Percentiles rank a stretch among this genome's conserved stretches.
Conservation (phyloP, 2,888 invertebrate genomes). For the Drosophila algonquin region DNA sequence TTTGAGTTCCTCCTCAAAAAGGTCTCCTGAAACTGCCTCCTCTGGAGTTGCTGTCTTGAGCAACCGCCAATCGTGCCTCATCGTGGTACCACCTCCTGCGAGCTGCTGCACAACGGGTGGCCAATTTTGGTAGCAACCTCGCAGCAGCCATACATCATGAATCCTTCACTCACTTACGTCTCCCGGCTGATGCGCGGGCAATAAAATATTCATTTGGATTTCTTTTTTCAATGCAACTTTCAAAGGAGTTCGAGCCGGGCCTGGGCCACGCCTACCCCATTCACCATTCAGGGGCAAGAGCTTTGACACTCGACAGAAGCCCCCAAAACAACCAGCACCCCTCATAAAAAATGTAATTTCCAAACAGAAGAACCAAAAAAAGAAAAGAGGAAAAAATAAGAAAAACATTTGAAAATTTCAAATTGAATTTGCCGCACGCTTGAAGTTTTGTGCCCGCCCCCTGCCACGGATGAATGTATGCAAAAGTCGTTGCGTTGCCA, state of each 20-base stretch:
- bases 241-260: constrained; percentile 44
- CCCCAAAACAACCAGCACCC: constrained; percentile 52
- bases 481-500: constrained; percentile 39
- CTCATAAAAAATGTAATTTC: constrained; percentile 76
- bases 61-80: constrained; percentile 12
- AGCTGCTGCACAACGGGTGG: constrained; percentile 57
- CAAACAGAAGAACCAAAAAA: constrained; percentile 27
- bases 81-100: neutral
- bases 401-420: constrained; percentile 77
- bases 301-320: constrained; percentile 46
- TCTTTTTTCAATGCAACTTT: constrained; percentile 62
- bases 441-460: constrained; percentile 52
- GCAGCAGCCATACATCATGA: constrained; percentile 41
- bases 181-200: constrained; percentile 45
- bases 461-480: constrained; percentile 20
- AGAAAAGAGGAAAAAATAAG: constrained; percentile 16
- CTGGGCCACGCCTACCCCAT: constrained; percentile 19
- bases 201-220: constrained; percentile 75
- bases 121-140: constrained; percentile 58
- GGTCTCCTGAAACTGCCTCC: constrained; percentile 1
- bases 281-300: constrained; percentile 27
- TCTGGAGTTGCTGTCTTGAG: neutral
- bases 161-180: constrained; percentile 45
- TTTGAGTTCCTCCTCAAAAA: too few relatives aligned
- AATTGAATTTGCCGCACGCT: constrained; percentile 77